Evolutionary conservation across 2,113 vertebrate species (phyloP), one percentile per base, ranked within the genome.

Genomic region (Hystrix brachyura): DNA sequence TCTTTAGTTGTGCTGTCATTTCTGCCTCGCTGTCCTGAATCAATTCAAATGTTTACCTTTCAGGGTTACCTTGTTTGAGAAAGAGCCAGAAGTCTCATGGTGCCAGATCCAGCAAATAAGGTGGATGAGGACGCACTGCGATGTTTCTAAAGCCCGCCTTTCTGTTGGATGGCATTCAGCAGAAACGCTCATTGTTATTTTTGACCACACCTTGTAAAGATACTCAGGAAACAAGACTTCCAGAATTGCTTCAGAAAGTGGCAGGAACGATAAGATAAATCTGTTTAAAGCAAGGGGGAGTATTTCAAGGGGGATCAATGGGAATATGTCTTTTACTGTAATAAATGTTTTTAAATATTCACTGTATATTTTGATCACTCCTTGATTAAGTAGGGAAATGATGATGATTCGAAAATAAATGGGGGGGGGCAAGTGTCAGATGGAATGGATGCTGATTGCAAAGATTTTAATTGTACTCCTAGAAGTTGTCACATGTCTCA

Each of bases 401-500:
- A 99, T 91, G 98, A 97, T 55, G 99, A 99, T 78, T 98, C 99
- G 85, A 99, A 99, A 99, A 98, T 99, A 98, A 99, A 99, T 85
- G 99, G 99, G 98, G 46, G 32, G 55, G 46, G 32, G 55, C 99
- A 98, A 97, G 98, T 99, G 87, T 98, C 99, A 92, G 99, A 99
- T 69, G 99, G 99, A 98, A 99, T 99, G 98, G 99, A 99, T 97
- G 98, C 98, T 93, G 99, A 99, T 98, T 99, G 99, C 98, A 99
- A 99, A 99, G 99, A 99, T 98, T 99, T 99, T 98, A 99, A 99
- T 98, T 89, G 98, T 90, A 99, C 99, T 97, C 99, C 99, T 93
- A 99, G 99, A 98, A 99, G 99, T 88, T 99, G 99, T 78, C 99
- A 99, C 87, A 98, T 99, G 65, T 99, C 99, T 89, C 99, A 94